These are phyloP conservation scores for Neosilurus mollespiculum DNA, from an alignment of 2,797 vertebrate genomes.

Conservation along the genomic window DNA sequence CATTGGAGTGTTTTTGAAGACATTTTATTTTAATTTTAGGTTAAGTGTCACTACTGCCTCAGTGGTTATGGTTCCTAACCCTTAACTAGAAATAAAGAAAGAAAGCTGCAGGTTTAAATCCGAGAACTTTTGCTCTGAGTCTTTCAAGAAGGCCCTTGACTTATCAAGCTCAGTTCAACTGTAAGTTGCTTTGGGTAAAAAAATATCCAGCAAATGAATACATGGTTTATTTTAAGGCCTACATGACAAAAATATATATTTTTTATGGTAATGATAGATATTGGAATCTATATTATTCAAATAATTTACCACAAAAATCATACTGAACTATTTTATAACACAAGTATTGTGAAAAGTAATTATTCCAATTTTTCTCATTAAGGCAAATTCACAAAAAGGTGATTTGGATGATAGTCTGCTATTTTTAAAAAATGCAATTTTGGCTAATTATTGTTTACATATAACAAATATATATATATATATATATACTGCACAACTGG, in stretches of 20 bases:
- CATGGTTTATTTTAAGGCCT: not conserved
- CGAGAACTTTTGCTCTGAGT: not conserved
- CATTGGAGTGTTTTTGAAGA: not conserved
- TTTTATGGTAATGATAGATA: not conserved
- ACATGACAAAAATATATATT: not conserved
- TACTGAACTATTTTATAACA: not conserved
- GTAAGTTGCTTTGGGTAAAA: not conserved
- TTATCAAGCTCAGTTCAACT: not conserved
- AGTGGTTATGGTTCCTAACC: not conserved
- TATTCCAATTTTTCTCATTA: not conserved
- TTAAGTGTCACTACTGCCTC: not conserved
- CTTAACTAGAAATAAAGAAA: too few species aligned
- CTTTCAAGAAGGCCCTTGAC: not conserved
- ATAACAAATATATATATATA: not conserved
- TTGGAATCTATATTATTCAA: not conserved
- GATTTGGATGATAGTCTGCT: not conserved
- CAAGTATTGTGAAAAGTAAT: not conserved
- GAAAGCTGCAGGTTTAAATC: not conserved
- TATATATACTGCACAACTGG: not conserved
- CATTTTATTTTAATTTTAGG: not conserved
- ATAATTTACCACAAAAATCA: not conserved
- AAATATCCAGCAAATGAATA: not conserved
- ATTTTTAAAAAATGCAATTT: not conserved
- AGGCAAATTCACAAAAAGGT: not conserved
- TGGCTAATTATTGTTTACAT: not conserved